phyloP scores from a whole-genome alignment of 2,113 vertebrate species.

The Zootoca vivipara region DNA sequence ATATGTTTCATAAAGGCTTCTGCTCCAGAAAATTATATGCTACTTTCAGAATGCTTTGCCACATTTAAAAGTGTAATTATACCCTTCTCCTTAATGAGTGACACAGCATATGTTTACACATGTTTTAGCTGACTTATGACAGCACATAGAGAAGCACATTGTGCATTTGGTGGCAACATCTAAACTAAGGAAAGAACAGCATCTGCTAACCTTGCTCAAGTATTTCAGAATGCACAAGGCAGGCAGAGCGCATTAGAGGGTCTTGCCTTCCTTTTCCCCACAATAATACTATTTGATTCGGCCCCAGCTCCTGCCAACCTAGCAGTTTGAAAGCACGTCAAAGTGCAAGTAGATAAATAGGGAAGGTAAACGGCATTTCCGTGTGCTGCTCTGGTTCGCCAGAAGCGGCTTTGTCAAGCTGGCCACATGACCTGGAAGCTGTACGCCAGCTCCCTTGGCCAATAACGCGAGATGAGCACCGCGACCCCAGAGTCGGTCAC shows the following conservation, averaged over 20 bases:
- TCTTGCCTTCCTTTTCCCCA: not conserved
- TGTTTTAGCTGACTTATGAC: constrained; percentile 77
- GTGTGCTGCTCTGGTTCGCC: too few species aligned
- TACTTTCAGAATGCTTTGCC: constrained; percentile 76
- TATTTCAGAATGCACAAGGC: constrained; percentile 48
- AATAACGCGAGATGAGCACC: too few species aligned
- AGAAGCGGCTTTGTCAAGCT: too few species aligned
- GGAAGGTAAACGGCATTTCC: too few species aligned
- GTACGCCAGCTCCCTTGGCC: too few species aligned
- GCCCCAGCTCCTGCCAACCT: too few species aligned
- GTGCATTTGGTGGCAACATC: constrained; percentile 59
- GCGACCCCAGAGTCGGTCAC: too few species aligned
- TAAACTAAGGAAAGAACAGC: constrained; percentile 53
- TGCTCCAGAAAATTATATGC: constrained; percentile 73
- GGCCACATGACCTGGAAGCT: too few species aligned
- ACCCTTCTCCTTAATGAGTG: constrained; percentile 76
- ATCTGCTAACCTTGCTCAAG: constrained; percentile 47
- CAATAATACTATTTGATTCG: constrained; percentile 26
- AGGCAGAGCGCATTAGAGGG: not conserved
- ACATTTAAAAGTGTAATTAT: constrained; percentile 81
- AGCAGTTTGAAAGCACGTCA: too few species aligned
- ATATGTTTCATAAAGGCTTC: constrained; percentile 71
- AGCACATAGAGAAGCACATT: constrained; percentile 57
- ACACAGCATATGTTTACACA: constrained; percentile 73
- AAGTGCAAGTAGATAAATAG: too few species aligned